Evolutionary conservation across 2,113 vertebrate species (phyloP).

Genomic region (Tenrec ecaudatus): DNA sequence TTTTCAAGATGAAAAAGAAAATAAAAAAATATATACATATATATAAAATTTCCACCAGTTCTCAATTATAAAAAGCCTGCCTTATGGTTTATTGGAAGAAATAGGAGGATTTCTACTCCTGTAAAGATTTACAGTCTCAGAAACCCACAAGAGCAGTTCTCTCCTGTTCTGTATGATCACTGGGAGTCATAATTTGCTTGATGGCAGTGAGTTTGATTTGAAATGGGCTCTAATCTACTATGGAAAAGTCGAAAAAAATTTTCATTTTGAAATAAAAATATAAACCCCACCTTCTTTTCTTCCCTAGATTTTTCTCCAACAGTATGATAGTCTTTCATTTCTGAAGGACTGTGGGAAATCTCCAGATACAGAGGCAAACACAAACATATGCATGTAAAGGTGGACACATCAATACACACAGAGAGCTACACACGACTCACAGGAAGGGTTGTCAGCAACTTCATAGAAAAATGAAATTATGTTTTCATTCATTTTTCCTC

Average conservation of each 20-base stretch:
- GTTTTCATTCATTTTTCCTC: too few relatives aligned
- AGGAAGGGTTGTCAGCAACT: too few relatives aligned
- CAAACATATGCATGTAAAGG: too few relatives aligned
- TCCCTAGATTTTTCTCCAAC: neutral
- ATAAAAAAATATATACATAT: neutral
- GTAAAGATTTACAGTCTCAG: too few relatives aligned
- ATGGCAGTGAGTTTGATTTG: too few relatives aligned
- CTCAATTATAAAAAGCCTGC: neutral
- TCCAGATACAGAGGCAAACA: neutral
- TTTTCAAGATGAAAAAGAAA: neutral
- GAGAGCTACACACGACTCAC: too few relatives aligned
- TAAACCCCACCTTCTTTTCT: neutral
- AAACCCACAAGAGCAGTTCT: too few relatives aligned
- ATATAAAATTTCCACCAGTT: neutral
- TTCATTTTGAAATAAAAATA: conserved; percentile 7
- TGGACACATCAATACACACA: neutral
- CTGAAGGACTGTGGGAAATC: neutral
- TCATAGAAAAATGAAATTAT: too few relatives aligned
- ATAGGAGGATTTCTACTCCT: too few relatives aligned
- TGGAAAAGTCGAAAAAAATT: neutral
- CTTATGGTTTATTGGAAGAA: too few relatives aligned
- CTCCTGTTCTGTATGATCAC: too few relatives aligned
- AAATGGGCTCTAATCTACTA: neutral
- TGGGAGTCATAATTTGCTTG: too few relatives aligned
- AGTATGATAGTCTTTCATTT: neutral